Percentiles rank a stretch among this genome's conserved stretches.
Conservation (phyloP, 1,140 invertebrate genomes). For the Elysia chlorotica region DNA sequence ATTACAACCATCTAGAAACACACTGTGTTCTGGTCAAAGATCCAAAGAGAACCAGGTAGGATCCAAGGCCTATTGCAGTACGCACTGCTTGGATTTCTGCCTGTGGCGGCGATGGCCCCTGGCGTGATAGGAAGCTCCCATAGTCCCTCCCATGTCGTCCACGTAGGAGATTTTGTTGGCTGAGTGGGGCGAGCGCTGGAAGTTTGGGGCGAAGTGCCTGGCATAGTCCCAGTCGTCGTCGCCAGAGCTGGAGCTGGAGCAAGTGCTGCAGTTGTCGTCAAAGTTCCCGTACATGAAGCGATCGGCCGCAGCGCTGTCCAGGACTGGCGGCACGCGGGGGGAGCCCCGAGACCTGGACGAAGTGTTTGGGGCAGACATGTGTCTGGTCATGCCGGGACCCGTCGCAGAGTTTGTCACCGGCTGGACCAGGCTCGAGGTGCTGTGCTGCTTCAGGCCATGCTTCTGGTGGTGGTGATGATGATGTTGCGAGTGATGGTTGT, state of each 20-base stretch:
- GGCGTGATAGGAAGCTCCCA: no score
- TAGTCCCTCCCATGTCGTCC: constrained; percentile 50
- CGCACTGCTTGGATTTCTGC: constrained; percentile 49
- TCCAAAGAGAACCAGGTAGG: no score
- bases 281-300: constrained; percentile 24
- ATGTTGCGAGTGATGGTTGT: background rate
- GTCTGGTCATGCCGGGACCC: no score
- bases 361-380: background rate
- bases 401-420: no score
- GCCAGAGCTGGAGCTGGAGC: constrained; percentile 55
- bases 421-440: background rate
- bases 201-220: constrained; percentile 43
- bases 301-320: constrained; percentile 9
- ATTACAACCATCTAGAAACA: background rate
- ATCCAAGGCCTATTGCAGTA: constrained; percentile 38
- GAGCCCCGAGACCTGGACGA: no score
- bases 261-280: constrained; percentile 54
- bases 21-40: no score
- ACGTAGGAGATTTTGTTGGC: constrained; percentile 51
- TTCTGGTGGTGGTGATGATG: background rate
- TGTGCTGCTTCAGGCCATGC: background rate
- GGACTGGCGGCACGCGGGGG: no score
- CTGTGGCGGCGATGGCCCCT: constrained; percentile 33
- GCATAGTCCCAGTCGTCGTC: constrained; percentile 52
- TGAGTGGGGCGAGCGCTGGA: constrained; percentile 28